phyloP scores from a whole-genome alignment of 2,888 invertebrate species.

The Perithous albicinctus region DNA sequence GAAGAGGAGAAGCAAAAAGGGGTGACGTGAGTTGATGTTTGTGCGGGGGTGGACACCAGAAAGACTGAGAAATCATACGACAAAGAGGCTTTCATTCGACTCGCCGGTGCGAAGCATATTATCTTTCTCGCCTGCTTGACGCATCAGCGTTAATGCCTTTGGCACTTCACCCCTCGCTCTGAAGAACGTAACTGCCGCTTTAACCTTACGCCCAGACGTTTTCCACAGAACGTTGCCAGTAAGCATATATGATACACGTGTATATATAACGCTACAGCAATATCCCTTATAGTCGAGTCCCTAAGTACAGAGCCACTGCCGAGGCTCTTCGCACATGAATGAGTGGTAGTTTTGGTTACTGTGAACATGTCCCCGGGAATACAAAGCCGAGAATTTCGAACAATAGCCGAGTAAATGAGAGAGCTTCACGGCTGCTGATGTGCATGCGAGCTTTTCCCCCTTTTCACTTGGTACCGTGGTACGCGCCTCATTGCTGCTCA shows the following conservation, averaged over 20 bases:
- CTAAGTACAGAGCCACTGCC: not conserved
- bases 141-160: slow-evolving; percentile 57
- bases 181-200: slow-evolving; percentile 22
- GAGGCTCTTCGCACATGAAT: not conserved
- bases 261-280: slow-evolving; percentile 2
- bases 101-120: slow-evolving; percentile 37
- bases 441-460: not conserved
- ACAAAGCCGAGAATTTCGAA: not conserved
- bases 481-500: slow-evolving; percentile 1
- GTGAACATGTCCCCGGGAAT: not conserved
- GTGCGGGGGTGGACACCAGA: not conserved
- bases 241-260: slow-evolving; percentile 4
- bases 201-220: slow-evolving; percentile 20
- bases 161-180: slow-evolving; percentile 34
- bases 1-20: not conserved
- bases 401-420: not conserved
- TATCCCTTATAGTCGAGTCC: not conserved
- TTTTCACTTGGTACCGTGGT: not conserved
- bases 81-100: slow-evolving; percentile 48
- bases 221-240: not conserved
- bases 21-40: slow-evolving; percentile 12
- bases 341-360: not conserved
- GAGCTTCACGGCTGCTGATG: not conserved
- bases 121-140: slow-evolving; percentile 51
- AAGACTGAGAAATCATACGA: slow-evolving; percentile 46